Conservation (phyloP, 1,140 invertebrate genomes). For the Heliconius himera region DNA sequence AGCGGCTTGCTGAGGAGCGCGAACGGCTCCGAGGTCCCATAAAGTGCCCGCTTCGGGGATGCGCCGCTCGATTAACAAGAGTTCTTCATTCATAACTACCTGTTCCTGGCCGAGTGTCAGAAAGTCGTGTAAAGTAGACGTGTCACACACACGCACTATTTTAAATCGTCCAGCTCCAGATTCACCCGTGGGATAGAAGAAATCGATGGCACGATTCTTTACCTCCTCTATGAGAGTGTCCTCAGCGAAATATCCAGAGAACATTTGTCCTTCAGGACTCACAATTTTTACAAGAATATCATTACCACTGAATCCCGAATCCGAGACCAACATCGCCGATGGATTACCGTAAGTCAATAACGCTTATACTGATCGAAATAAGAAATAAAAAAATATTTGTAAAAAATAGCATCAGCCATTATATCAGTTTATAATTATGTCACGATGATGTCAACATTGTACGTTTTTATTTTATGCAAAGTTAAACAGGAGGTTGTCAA, state of each 20-base stretch:
- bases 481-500: background rate
- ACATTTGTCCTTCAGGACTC: slow-evolving; percentile 65
- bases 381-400: slow-evolving; percentile 57
- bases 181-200: slow-evolving; percentile 70
- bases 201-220: slow-evolving; percentile 67
- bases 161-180: slow-evolving; percentile 60
- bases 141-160: slow-evolving; percentile 66
- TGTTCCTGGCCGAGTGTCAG: slow-evolving; percentile 64
- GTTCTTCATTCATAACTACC: slow-evolving; percentile 62
- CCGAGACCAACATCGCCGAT: slow-evolving; percentile 61
- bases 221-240: slow-evolving; percentile 70
- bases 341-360: slow-evolving; percentile 37
- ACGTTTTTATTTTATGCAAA: background rate
- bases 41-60: slow-evolving; percentile 64
- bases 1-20: slow-evolving; percentile 61
- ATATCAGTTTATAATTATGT: slow-evolving; percentile 40
- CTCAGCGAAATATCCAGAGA: slow-evolving; percentile 60
- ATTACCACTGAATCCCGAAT: slow-evolving; percentile 48
- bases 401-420: slow-evolving; percentile 54
- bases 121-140: slow-evolving; percentile 64
- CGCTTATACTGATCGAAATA: slow-evolving; percentile 44
- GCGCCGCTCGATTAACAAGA: slow-evolving; percentile 63
- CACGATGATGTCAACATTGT: background rate
- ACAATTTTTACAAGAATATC: slow-evolving; percentile 66
- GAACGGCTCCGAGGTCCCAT: slow-evolving; percentile 69